phyloP scores from a whole-genome alignment of 2,888 invertebrate genomes.

The Spodoptera picta region DNA sequence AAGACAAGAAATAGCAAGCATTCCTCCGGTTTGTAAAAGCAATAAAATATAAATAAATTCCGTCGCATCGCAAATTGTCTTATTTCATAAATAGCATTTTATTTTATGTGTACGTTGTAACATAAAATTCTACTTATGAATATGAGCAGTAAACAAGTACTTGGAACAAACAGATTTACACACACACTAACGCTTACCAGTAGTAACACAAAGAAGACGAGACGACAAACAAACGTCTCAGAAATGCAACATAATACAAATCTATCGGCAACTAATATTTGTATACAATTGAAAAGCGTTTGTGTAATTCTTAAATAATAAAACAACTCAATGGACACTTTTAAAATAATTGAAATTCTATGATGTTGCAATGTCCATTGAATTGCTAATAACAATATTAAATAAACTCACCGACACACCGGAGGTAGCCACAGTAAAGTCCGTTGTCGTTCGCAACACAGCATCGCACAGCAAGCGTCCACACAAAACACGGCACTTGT shows the following conservation, averaged over 20 bases:
- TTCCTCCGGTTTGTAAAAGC: slow-evolving; percentile 48
- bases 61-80: slow-evolving; percentile 65
- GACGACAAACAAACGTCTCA: too few species aligned
- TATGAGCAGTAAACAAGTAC: slow-evolving; percentile 50
- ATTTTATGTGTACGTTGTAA: slow-evolving; percentile 60
- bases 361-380: slow-evolving; percentile 22
- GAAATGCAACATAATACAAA: too few species aligned
- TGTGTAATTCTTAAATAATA: slow-evolving; percentile 24
- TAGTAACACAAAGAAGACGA: slow-evolving; percentile 5
- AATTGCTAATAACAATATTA: slow-evolving; percentile 18
- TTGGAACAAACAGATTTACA: slow-evolving; percentile 31
- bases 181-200: slow-evolving; percentile 39
- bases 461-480: slow-evolving; percentile 83
- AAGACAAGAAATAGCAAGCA: slow-evolving; percentile 40
- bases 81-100: slow-evolving; percentile 65
- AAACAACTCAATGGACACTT: slow-evolving; percentile 26
- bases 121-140: slow-evolving; percentile 61
- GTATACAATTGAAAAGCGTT: slow-evolving; percentile 29
- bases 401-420: slow-evolving; percentile 69
- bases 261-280: not conserved
- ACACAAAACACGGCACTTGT: slow-evolving; percentile 84
- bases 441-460: slow-evolving; percentile 70
- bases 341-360: slow-evolving; percentile 14
- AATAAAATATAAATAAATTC: slow-evolving; percentile 57
- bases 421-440: slow-evolving; percentile 62